Conservation (phyloP, 2,888 invertebrate species). For the Eustalomyia histrio region DNA sequence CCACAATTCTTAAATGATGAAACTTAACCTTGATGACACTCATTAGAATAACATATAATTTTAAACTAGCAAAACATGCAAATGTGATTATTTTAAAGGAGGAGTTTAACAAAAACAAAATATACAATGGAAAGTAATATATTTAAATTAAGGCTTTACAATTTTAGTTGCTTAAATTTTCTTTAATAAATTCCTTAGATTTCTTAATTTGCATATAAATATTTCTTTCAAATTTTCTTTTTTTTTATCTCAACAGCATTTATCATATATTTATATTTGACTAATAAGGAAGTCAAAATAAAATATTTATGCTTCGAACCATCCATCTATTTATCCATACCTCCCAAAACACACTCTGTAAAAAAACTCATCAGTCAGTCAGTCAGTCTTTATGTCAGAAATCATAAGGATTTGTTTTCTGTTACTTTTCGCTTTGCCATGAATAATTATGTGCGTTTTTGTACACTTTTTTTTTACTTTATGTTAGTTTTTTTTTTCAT, state of each 20-base stretch:
- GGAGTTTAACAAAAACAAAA: neutral
- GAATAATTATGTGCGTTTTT: constrained; percentile 43
- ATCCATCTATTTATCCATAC: constrained; percentile 31
- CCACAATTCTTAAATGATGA: constrained; percentile 22
- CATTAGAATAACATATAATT: constrained; percentile 50
- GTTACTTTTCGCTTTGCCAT: constrained; percentile 23
- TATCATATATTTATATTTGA: neutral
- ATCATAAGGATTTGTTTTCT: constrained; percentile 39
- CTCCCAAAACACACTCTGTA: constrained; percentile 21
- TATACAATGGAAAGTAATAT: too few relatives aligned
- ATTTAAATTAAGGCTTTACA: neutral
- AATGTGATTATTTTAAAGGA: neutral
- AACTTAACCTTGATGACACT: constrained; percentile 53
- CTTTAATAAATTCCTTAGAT: neutral
- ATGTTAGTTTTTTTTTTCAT: constrained; percentile 26
- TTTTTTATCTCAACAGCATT: constrained; percentile 10
- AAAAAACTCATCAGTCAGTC: constrained; percentile 57
- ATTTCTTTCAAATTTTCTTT: constrained; percentile 12
- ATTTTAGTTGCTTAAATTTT: neutral
- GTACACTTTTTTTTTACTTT: constrained; percentile 7
- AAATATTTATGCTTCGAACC: constrained; percentile 25
- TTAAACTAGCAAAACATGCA: neutral
- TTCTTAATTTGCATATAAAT: constrained; percentile 26
- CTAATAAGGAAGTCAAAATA: constrained; percentile 51
- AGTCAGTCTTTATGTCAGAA: constrained; percentile 51